Percentiles rank a stretch among this genome's conserved stretches.
Evolutionary conservation across 2,888 invertebrate genomes (phyloP).

Genomic region (Oscheius sp.): DNA sequence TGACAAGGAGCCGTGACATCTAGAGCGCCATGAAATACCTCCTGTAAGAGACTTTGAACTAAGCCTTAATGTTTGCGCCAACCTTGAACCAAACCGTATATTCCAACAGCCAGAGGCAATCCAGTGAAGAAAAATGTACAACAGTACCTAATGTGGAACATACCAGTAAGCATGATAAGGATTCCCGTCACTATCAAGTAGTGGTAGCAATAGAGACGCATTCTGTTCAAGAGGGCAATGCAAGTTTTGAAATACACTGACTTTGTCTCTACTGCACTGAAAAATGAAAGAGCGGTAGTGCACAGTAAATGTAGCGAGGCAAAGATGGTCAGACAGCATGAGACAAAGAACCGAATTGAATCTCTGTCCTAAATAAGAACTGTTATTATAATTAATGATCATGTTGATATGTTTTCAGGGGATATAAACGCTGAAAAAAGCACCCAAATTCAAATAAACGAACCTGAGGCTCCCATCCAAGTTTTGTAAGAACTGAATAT

Average conservation of each 20-base stretch:
- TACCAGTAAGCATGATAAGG: conserved; percentile 44
- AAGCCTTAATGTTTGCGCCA: neutral
- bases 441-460: conserved; percentile 13
- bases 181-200: conserved; percentile 56
- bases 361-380: conserved; percentile 35
- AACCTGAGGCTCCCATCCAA: conserved; percentile 53
- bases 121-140: conserved; percentile 60
- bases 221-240: conserved; percentile 45
- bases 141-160: conserved; percentile 51
- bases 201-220: conserved; percentile 58
- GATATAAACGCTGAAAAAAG: neutral
- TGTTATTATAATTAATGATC: neutral
- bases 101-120: conserved; percentile 51
- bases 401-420: neutral
- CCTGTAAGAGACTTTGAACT: conserved; percentile 26
- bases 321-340: conserved; percentile 49
- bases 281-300: conserved; percentile 53
- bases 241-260: conserved; percentile 25
- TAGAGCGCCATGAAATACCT: conserved; percentile 46
- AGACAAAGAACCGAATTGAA: conserved; percentile 46
- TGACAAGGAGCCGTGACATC: conserved; percentile 50
- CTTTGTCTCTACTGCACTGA: conserved; percentile 61
- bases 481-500: conserved; percentile 48
- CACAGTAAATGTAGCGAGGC: conserved; percentile 52
- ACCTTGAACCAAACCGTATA: conserved; percentile 53